Evolutionary conservation across 2,113 vertebrate genomes (phyloP), one percentile per base, ranked within the genome.

Genomic region (Turnix velox): DNA sequence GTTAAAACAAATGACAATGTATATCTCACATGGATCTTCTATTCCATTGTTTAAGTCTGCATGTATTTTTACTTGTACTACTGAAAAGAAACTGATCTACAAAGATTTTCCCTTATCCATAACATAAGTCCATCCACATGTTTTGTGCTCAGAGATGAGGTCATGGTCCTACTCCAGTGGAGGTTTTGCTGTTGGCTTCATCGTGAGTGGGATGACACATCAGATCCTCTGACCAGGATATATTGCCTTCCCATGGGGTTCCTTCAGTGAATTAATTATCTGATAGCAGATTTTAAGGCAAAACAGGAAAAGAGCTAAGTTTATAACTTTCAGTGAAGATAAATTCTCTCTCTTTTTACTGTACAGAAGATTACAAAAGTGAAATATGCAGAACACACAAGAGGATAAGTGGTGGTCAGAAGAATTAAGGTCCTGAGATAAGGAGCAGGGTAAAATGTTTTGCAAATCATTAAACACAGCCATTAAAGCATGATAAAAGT

Each of bases 401-500:
- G 55, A 55, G 42, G 42, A 85, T 63, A 78, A 83, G 18, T 23
- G 8, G 9, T 9, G 40, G 22, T 22, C n/a, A 78, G 76, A 84
- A 72, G 17, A 55, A 85, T 35, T 65, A 82, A 73, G 45, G 71
- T 88, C 54, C 12, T 0, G 0, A 63, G 76, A 90, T 63, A 81
- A 92, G 49, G 2, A 82, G 9, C 22, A 48, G 22, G 51, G 19
- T 52, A 80, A 90, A 88, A 84, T 72, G 43, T 80, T 71, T 77
- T 72, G 6, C 71, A 65, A 67, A 90, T 92, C 72, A 33, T 75
- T 58, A 43, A 20, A 81, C 59, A 57, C 28, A 43, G 55, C 80
- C 59, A 86, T 83, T 84, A 84, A 81, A 11, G 61, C 37, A 74
- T 72, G 68, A 81, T 74, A 86, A 62, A 86, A 86, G 5, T 71